phyloP scores from a whole-genome alignment of 2,113 vertebrate genomes.

The Helogale parvula region DNA sequence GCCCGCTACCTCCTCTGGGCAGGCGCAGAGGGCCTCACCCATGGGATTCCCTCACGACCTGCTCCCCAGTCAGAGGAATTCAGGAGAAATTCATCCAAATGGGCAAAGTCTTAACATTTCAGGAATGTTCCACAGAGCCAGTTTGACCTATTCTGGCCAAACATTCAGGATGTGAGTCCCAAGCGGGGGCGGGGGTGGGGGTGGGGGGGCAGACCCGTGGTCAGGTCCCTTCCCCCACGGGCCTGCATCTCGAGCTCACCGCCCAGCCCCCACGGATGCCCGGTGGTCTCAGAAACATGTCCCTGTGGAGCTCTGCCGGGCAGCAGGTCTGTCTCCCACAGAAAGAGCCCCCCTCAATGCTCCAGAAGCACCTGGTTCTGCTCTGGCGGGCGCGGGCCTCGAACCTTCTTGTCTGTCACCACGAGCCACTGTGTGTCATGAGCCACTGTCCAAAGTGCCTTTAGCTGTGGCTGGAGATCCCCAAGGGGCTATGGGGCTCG shows the following conservation, averaged over 20 bases:
- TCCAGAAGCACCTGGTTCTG: neutral
- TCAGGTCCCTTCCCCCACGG: neutral
- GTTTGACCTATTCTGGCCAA: neutral
- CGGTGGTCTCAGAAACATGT: neutral
- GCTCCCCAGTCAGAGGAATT: neutral
- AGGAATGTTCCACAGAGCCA: rapidly evolving
- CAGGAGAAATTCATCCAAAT: neutral
- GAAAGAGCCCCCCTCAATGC: neutral
- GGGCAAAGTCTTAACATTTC: neutral
- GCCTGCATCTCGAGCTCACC: neutral
- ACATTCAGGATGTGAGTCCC: neutral
- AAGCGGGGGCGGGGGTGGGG: too few relatives aligned
- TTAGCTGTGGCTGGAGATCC: too few relatives aligned
- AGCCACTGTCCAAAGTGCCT: neutral
- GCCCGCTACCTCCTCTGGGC: neutral
- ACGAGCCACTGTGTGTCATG: neutral
- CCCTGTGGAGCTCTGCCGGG: neutral
- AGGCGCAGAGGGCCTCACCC: neutral
- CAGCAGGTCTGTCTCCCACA: neutral
- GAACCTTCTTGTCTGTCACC: neutral
- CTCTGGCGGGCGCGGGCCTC: neutral
- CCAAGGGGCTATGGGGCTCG: too few relatives aligned
- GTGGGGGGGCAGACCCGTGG: too few relatives aligned
- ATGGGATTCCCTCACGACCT: neutral
- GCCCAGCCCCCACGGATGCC: neutral